Percentiles rank a stretch among this genome's conserved stretches.
phyloP scores from a whole-genome alignment of 2,113 vertebrate genomes.

The Bagarius yarrelli region DNA sequence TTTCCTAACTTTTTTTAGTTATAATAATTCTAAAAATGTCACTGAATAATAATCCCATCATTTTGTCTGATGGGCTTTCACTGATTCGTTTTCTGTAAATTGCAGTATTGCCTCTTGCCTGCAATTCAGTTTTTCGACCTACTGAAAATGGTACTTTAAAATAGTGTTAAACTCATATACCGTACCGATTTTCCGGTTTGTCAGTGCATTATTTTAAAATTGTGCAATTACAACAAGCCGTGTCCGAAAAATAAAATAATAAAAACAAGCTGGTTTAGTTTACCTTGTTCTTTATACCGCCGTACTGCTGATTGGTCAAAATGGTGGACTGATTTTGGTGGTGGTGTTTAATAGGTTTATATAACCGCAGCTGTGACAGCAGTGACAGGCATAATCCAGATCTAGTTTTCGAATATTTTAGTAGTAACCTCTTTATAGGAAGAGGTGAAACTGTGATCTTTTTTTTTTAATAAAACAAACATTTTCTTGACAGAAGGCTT shows the following conservation, averaged over 20 bases:
- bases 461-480: neutral
- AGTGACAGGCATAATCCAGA: neutral
- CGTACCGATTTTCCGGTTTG: slow-evolving; percentile 28
- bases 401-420: neutral
- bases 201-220: slow-evolving; percentile 39
- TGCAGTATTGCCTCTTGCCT: neutral
- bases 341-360: neutral
- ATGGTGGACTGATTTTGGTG: neutral
- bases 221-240: slow-evolving; percentile 41
- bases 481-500: neutral
- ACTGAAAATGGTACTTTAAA: slow-evolving; percentile 40
- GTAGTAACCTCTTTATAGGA: neutral
- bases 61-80: slow-evolving; percentile 8
- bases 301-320: neutral
- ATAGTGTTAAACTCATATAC: slow-evolving; percentile 42
- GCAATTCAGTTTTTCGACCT: neutral
- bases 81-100: neutral
- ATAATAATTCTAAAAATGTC: neutral
- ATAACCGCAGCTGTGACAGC: neutral
- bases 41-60: neutral
- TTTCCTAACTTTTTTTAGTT: neutral
- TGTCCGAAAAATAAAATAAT: slow-evolving; percentile 32
- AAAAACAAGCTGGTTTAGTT: neutral
- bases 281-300: neutral
- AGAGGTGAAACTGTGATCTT: neutral